Base-by-base conservation (phyloP, 2,113 vertebrate genomes). In the Hippocampus abdominalis region DNA sequence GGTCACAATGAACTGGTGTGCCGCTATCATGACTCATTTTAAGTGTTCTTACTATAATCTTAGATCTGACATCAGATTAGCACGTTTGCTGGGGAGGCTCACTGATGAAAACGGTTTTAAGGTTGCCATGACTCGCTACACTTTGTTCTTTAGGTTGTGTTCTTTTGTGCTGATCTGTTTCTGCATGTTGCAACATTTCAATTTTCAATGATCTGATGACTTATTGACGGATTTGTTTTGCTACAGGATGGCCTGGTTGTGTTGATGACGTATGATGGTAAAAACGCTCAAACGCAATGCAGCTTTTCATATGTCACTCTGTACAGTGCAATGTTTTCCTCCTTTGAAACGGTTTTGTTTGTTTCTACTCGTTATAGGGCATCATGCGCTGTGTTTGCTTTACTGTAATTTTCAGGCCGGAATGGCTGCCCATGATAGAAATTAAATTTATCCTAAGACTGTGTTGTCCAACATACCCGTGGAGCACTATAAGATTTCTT, bases 41-140 rank as follows among this genome's bases (percentile, higher is more conserved):
- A 87, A 84, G 85, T 89, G 87, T 88, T 88, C 86, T 89, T 87
- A 86, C 51, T 76, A 71, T 82, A 39, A 79, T 68, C 40, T 12
- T 71, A 63, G 59, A 66, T 70, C 1, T 39, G 29, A 23, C 20
- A 59, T 69, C 42, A 72, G 15, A 46, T 18, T 53, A 60, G 44
- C 40, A 25, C 60, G 68, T 72, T 70, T 64, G 27, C 48, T 32
- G 23, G 60, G 68, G n/a, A 74, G 51, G 32, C 51, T 62, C 75
- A 46, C 62, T 64, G 65, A 40, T 65, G 32, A 64, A 49, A 15
- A 44, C 68, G 72, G 18, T 53, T 44, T 7, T 49, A 54, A 48
- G 69, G 39, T 72, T 84, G 77, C 76, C 66, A 75, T 81, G 78
- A 77, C 60, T 72, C 70, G 11, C 13, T 70, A 16, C 18, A 16